Evolutionary conservation across 1,140 invertebrate species (phyloP), one percentile per base, ranked within the genome.

Genomic region (Medauroidea extradentata): DNA sequence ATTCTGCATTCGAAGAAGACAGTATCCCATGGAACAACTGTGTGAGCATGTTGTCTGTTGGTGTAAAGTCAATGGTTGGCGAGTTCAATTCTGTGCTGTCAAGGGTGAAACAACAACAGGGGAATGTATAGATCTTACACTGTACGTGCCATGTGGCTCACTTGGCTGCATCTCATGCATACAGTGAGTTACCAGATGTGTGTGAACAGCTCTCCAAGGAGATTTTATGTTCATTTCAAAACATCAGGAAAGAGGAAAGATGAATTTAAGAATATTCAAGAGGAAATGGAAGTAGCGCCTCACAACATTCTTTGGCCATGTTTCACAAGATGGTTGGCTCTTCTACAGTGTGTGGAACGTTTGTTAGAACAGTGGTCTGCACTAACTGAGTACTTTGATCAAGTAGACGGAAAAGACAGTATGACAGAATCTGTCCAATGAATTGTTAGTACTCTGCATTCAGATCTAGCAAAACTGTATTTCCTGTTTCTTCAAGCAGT

Each of bases 111-210:
- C 19, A 44, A 44, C 27, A 61, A 44, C 27, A 61, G 16, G 53
- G 19, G 4, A 25, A 39, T 42, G 19, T 61, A 1, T 27, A 19
- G 16, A 8, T 61, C n/a, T 27, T 61, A 29, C 57, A 61, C 23
- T 61, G 58, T 29, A 61, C 56, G 13, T 61, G 59, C 57, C 59
- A 61, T 19, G 57, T 53, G 50, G 14, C 34, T 14, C 57, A 61
- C 49, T 38, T 62, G 14, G 57, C 21, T 51, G 58, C 58, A 16
- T 23, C 13, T 19, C 27, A 61, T 24, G n/a, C n/a, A n/a, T n/a
- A n/a, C n/a, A 57, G 57, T 18, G 18, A 14, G 16, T n/a, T 61
- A 1, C 59, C 59, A 27, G 19, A 34, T 13, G 14, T 23, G 41
- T n/a, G n/a, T 53, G 57, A 59, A 38, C 19, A 59, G 19, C 27